phyloP scores from a whole-genome alignment of 2,888 invertebrate genomes.

The Epinotia nisella region DNA sequence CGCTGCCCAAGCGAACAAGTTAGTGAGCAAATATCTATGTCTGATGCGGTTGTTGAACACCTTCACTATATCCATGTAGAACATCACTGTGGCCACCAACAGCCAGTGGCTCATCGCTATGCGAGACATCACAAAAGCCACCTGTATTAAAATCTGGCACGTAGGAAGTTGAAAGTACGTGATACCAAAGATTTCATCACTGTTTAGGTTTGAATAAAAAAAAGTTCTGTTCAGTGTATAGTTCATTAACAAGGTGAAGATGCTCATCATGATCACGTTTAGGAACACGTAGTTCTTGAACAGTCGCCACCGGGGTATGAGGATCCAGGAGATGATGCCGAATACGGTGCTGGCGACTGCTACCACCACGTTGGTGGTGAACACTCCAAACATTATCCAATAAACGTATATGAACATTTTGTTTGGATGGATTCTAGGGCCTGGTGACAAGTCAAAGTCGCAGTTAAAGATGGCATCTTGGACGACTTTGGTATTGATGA shows the following conservation, averaged over 20 bases:
- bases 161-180: slow-evolving; percentile 7
- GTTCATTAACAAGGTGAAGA: slow-evolving; percentile 5
- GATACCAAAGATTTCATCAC: slow-evolving; percentile 6
- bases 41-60: slow-evolving; percentile 21
- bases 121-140: slow-evolving; percentile 16
- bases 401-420: slow-evolving; percentile 10
- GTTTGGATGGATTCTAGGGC: slow-evolving; percentile 9
- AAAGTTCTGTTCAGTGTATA: slow-evolving; percentile 21
- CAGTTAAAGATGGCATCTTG: slow-evolving; percentile 10
- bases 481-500: not conserved
- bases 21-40: slow-evolving; percentile 23
- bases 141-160: slow-evolving; percentile 11
- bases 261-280: slow-evolving; percentile 15
- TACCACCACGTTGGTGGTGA: slow-evolving; percentile 4
- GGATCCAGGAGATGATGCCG: slow-evolving; percentile 21
- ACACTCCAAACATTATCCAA: slow-evolving; percentile 14
- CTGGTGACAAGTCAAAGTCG: slow-evolving; percentile 18
- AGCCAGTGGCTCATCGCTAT: slow-evolving; percentile 38
- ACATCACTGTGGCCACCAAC: slow-evolving; percentile 17
- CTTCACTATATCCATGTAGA: slow-evolving; percentile 29
- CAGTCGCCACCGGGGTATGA: slow-evolving; percentile 16
- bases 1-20: slow-evolving; percentile 13
- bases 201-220: slow-evolving; percentile 14
- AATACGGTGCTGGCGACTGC: slow-evolving; percentile 17
- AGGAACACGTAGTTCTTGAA: slow-evolving; percentile 30